phyloP scores from a whole-genome alignment of 1,140 invertebrate genomes.

The Micrasema minimum region DNA sequence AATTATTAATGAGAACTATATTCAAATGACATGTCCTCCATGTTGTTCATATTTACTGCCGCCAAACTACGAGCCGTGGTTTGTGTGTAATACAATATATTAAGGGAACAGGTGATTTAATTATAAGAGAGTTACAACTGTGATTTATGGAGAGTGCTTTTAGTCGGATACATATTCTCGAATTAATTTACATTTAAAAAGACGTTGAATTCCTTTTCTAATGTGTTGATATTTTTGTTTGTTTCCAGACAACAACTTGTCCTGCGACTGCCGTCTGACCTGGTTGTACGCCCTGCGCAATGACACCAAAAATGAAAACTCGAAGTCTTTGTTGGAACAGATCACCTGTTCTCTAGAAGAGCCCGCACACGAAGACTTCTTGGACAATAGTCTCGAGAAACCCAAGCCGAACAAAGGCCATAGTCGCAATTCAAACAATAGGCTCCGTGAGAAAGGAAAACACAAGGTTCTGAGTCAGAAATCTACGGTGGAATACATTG shows the following conservation, averaged over 20 bases:
- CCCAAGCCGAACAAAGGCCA: conserved; percentile 23
- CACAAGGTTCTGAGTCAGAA: conserved; percentile 47
- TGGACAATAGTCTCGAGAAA: conserved; percentile 44
- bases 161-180: too few species aligned
- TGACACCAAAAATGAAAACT: conserved; percentile 75
- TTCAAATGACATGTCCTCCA: conserved; percentile 26
- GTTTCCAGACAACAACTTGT: conserved; percentile 79
- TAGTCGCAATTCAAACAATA: conserved; percentile 27
- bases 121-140: conserved; percentile 10
- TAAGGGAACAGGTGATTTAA: conserved; percentile 14
- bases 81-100: conserved; percentile 26
- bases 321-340: conserved; percentile 73
- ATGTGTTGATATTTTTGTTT: conserved; percentile 49
- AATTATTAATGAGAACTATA: conserved; percentile 48
- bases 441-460: conserved; percentile 36
- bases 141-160: background rate
- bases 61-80: conserved; percentile 5
- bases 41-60: conserved; percentile 22
- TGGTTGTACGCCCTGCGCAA: conserved; percentile 81
- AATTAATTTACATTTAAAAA: too few species aligned
- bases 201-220: background rate
- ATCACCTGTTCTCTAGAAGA: conserved; percentile 67
- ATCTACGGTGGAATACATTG: conserved; percentile 42
- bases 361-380: conserved; percentile 8
- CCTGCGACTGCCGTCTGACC: conserved; percentile 80